Evolutionary conservation across 2,888 invertebrate genomes (phyloP).

Genomic region (Tipula helvola): DNA sequence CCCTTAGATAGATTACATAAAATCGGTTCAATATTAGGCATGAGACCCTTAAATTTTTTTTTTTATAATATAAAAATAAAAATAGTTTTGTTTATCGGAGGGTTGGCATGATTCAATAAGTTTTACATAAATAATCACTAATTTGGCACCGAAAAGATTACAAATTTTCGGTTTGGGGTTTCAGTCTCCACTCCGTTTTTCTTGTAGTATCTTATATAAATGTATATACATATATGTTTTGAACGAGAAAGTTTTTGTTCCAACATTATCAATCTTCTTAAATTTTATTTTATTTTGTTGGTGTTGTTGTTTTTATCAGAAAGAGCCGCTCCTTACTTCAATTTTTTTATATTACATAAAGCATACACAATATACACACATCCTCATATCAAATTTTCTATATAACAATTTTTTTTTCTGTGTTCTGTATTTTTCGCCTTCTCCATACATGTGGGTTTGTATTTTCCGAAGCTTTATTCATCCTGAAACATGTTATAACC

Average conservation of each 20-base stretch:
- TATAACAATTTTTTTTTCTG: neutral
- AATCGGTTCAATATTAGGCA: neutral
- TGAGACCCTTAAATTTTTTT: neutral
- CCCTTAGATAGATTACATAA: neutral
- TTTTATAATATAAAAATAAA: neutral
- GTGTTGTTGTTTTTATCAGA: neutral
- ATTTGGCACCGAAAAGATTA: neutral
- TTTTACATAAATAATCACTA: neutral
- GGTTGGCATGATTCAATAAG: neutral
- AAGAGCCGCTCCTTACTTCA: neutral
- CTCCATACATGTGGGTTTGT: neutral
- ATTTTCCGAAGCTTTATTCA: neutral
- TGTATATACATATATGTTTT: neutral
- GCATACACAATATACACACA: neutral
- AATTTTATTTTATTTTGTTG: neutral
- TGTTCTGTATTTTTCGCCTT: neutral
- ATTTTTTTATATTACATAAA: neutral
- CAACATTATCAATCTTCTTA: neutral
- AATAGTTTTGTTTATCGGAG: neutral
- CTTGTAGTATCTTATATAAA: neutral
- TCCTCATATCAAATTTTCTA: neutral
- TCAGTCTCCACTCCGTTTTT: neutral
- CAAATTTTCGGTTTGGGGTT: neutral
- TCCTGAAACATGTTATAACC: neutral
- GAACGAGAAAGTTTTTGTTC: neutral